Evolutionary conservation across 2,888 invertebrate species (phyloP).

Genomic region (Formica aserva): DNA sequence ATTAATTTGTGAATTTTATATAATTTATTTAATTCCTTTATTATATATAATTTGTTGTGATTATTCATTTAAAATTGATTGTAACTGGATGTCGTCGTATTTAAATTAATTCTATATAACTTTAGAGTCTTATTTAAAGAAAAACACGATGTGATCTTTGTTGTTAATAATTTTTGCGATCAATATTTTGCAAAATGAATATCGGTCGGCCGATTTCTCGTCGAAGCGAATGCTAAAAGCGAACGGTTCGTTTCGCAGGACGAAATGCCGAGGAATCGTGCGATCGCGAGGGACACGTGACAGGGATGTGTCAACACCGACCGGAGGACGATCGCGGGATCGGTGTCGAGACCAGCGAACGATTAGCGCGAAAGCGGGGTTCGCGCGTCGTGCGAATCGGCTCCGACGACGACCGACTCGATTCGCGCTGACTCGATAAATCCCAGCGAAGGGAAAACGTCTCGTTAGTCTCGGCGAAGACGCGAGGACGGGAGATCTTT

Average conservation of each 20-base stretch:
- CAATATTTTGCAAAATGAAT: background rate
- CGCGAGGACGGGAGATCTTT: constrained; percentile 66
- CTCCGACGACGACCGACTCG: constrained; percentile 14
- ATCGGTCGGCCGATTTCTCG: constrained; percentile 5
- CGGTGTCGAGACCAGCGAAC: constrained; percentile 73
- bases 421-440: constrained; percentile 66
- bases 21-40: background rate
- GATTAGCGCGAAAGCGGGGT: constrained; percentile 72
- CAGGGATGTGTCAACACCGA: constrained; percentile 63
- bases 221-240: background rate
- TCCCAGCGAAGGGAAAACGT: constrained; percentile 76
- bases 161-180: background rate
- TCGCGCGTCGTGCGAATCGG: constrained; percentile 69
- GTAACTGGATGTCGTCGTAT: background rate
- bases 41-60: background rate
- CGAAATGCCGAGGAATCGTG: constrained; percentile 43
- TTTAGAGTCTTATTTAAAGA: background rate
- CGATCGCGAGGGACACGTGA: constrained; percentile 56
- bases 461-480: constrained; percentile 71
- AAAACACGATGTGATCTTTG: background rate
- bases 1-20: background rate
- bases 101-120: background rate
- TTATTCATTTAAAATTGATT: background rate
- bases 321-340: constrained; percentile 67
- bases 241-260: constrained; percentile 42